These are phyloP conservation scores for Pinna nobilis DNA, from an alignment of 1,140 invertebrate species.

Conservation along the genomic window DNA sequence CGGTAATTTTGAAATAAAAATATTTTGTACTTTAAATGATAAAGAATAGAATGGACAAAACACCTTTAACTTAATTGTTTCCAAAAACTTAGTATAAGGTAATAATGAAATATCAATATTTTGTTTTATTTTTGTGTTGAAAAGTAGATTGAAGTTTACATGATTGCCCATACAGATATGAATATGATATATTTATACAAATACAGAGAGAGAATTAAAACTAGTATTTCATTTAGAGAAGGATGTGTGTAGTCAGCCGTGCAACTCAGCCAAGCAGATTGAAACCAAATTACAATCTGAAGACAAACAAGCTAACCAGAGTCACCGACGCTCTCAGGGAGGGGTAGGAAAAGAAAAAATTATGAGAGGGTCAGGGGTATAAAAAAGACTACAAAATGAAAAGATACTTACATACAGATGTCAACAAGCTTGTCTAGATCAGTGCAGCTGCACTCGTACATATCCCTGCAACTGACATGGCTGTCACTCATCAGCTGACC, in stretches of 20 bases:
- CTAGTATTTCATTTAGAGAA: too few relatives aligned
- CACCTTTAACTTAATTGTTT: too few relatives aligned
- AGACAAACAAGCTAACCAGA: background rate
- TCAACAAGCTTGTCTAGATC: constrained; percentile 90
- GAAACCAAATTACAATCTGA: background rate
- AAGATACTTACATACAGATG: constrained; percentile 79
- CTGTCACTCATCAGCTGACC: constrained; percentile 92
- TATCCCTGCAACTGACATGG: constrained; percentile 87
- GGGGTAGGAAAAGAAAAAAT: constrained; percentile 68
- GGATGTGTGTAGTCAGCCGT: background rate
- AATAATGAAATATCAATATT: too few relatives aligned
- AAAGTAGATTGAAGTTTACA: too few relatives aligned
- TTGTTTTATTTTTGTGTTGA: too few relatives aligned
- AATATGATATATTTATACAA: too few relatives aligned
- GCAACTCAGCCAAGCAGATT: background rate
- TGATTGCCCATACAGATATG: too few relatives aligned
- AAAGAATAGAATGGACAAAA: too few relatives aligned
- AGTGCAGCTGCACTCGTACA: constrained; percentile 96
- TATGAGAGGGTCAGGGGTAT: constrained; percentile 90
- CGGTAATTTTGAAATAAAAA: too few relatives aligned
- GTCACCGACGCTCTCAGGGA: background rate
- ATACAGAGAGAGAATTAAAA: too few relatives aligned
- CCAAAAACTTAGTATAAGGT: too few relatives aligned
- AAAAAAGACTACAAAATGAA: constrained; percentile 74
- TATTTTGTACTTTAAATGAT: too few relatives aligned